Base-by-base conservation (phyloP, 2,888 invertebrate species). In the Neoscelio sp. region DNA sequence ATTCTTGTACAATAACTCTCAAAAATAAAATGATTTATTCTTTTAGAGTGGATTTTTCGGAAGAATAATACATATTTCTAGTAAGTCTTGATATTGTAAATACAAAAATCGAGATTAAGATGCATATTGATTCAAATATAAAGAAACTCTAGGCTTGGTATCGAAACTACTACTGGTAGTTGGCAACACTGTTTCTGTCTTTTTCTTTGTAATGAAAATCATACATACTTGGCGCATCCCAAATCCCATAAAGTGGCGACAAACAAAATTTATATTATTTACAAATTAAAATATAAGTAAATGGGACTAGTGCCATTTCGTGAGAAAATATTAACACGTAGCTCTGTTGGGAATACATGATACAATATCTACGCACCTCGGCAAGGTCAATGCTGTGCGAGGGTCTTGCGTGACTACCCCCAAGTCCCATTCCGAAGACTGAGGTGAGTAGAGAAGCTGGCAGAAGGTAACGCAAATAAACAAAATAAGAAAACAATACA, bases 321-420 rank as follows among this genome's bases (percentile, higher is more conserved):
- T 90, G 89, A 90, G 88, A 90, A 85, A 89, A 90, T 90, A 90
- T 90, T 90, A 90, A 90, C 89, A 90, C 90, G 90, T 90, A 90
- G 90, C 89, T 90, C 90, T 90, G 90, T 90, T 90, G 90, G 89
- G 89, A 90, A 90, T 90, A 89, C 90, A 90, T 90, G 90, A 90
- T 90, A 90, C 90, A 88, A 90, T 89, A 89, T 90, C 90, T 90
- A 88, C 89, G 89, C 90, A 89, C 87, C 89, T 90, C 86, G 90
- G 89, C 90, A 90, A 90, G 90, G 89, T 90, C 90, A 89, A 89
- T 89, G 90, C 90, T 90, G 90, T 89, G 87, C 87, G 88, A 90
- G 90, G 90, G 90, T 90, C 90, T 90, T 89, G 88, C 90, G 88
- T 89, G 90, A 89, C 88, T 90, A 88, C 89, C 90, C 87, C 90